Base-by-base conservation (phyloP, 2,113 vertebrate genomes). In the Cairina moschata region DNA sequence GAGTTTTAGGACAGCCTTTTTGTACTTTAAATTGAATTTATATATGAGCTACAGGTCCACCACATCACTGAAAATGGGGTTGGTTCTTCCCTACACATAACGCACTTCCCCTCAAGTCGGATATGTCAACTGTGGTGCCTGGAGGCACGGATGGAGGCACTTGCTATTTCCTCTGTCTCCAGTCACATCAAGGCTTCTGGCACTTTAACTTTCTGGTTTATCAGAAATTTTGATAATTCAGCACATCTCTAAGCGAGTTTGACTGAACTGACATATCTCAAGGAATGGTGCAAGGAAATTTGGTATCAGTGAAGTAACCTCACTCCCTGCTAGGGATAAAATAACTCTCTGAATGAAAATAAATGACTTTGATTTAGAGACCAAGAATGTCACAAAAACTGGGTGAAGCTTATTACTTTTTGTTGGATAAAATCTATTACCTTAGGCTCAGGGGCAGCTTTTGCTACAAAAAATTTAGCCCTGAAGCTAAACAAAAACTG, bases 71-170 rank as follows among this genome's bases (percentile, higher is more conserved):
- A 60, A 84, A 66, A 80, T 2, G 13, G 60, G 17, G 11, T 74
- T 44, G 5, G n/a, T 42, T 58, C 86, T 46, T 26, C 55, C 62
- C 8, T 17, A 44, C 38, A 21, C 20, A 7, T 66, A 75, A 18
- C 11, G 15, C 15, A 7, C 21, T 74, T 11, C 34, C 48, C 8
- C 10, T 52, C 9, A 3, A 48, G 42, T 5, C 42, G 28, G 46
- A 20, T 1, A 4, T 0, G 0, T 17, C 10, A 38, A 2, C 52
- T 29, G 34, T 6, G 17, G 44, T 56, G 29, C 46, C 66, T 14
- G n/a, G 20, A 54, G 32, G 40, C 59, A 66, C 44, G 42, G 26
- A 23, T 31, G 59, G 4, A 58, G 63, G 10, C 28, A 42, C 7
- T 1, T 62, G 9, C 16, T 58, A 11, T 21, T 59, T 86, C 48